These are phyloP conservation scores for Drosophila longiperda DNA, from an alignment of 2,888 invertebrate genomes.

Conservation along the genomic window DNA sequence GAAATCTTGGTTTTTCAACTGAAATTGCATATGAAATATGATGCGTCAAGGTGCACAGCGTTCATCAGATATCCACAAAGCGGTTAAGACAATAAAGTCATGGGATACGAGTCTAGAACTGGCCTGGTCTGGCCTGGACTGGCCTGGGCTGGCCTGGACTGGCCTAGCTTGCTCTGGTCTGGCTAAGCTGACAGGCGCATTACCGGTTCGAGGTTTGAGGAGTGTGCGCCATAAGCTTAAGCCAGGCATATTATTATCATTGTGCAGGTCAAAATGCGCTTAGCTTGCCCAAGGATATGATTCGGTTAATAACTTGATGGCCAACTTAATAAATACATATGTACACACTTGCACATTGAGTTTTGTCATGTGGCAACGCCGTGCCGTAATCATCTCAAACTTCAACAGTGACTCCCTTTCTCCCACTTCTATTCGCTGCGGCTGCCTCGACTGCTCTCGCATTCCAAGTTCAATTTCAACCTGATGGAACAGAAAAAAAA, in stretches of 20 bases:
- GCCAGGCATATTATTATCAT: constrained; percentile 33
- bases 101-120: constrained; percentile 5
- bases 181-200: constrained; percentile 61
- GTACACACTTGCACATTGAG: background rate
- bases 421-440: constrained; percentile 20
- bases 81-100: constrained; percentile 50
- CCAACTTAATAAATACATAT: constrained; percentile 17
- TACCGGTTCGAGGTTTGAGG: constrained; percentile 26
- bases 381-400: background rate
- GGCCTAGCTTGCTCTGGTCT: background rate
- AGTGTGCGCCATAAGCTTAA: constrained; percentile 13
- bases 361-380: constrained; percentile 48
- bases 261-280: constrained; percentile 23
- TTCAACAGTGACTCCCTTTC: constrained; percentile 36
- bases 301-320: constrained; percentile 19
- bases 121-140: background rate
- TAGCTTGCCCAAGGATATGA: constrained; percentile 13
- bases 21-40: constrained; percentile 66
- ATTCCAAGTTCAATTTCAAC: constrained; percentile 53
- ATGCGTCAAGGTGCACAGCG: constrained; percentile 48
- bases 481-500: constrained; percentile 54
- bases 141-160: background rate
- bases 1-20: constrained; percentile 10
- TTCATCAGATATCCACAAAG: constrained; percentile 63
- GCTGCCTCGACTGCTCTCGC: constrained; percentile 23